These are phyloP conservation scores for Recurvirostra avosetta DNA, from an alignment of 2,113 vertebrate genomes.

Conservation along the genomic window DNA sequence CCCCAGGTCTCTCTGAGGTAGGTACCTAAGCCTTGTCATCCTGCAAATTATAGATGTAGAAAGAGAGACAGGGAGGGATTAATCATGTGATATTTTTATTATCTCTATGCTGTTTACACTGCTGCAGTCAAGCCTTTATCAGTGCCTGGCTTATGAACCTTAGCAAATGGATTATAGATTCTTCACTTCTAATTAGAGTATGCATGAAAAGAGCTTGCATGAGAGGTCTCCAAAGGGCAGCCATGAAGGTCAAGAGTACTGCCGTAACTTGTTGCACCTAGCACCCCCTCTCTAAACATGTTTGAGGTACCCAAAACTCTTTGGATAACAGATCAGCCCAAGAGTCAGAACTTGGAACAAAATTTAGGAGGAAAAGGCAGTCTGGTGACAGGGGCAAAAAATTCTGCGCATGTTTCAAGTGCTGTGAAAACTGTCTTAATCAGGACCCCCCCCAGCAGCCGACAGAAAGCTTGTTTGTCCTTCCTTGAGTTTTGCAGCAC, in stretches of 20 bases:
- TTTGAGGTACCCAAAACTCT: neutral
- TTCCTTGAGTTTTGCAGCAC: neutral
- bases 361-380: neutral
- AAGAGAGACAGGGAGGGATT: neutral
- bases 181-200: neutral
- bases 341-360: neutral
- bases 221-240: neutral
- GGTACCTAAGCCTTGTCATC: neutral
- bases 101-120: neutral
- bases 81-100: neutral
- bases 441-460: too few relatives aligned
- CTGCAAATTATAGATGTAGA: neutral
- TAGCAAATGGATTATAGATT: neutral
- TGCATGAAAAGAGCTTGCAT: neutral
- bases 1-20: slow-evolving; percentile 5
- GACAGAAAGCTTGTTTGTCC: neutral
- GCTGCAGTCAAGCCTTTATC: neutral
- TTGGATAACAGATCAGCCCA: neutral
- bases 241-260: neutral
- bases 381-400: neutral
- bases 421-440: neutral
- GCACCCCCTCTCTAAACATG: neutral
- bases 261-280: neutral
- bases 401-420: neutral
- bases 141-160: neutral